Evolutionary conservation across 1,140 invertebrate species (phyloP).

Genomic region (Hesperophylax magnus): DNA sequence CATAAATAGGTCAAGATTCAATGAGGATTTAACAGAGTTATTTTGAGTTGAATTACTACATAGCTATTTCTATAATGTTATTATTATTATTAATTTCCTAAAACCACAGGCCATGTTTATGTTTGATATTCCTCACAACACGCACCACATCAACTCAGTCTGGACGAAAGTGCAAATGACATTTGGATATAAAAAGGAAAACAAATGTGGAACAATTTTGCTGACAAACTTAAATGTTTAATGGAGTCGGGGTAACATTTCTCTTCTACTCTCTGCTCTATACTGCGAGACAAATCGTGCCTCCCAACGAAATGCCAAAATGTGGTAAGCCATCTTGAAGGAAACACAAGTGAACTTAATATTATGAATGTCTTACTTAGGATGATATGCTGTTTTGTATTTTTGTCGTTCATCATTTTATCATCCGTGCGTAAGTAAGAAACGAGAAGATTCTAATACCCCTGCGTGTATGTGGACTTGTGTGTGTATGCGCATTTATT

Average conservation of each 20-base stretch:
- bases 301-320: not conserved
- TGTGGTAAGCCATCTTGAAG: not conserved
- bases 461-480: too few relatives aligned
- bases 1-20: too few relatives aligned
- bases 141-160: not conserved
- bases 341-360: conserved; percentile 23
- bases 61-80: too few relatives aligned
- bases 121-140: too few relatives aligned
- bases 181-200: conserved; percentile 22
- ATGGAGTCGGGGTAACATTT: conserved; percentile 24
- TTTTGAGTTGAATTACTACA: too few relatives aligned
- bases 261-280: not conserved
- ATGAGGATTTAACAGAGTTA: too few relatives aligned
- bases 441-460: too few relatives aligned
- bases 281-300: not conserved
- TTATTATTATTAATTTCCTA: too few relatives aligned
- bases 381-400: not conserved
- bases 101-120: too few relatives aligned
- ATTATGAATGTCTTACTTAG: conserved; percentile 1
- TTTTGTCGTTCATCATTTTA: not conserved
- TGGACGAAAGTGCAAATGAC: conserved; percentile 34
- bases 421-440: not conserved
- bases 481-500: too few relatives aligned
- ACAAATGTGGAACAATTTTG: conserved; percentile 40
- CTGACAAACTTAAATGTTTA: conserved; percentile 32